phyloP scores from a whole-genome alignment of 2,888 invertebrate species.

The Spialia ferax region DNA sequence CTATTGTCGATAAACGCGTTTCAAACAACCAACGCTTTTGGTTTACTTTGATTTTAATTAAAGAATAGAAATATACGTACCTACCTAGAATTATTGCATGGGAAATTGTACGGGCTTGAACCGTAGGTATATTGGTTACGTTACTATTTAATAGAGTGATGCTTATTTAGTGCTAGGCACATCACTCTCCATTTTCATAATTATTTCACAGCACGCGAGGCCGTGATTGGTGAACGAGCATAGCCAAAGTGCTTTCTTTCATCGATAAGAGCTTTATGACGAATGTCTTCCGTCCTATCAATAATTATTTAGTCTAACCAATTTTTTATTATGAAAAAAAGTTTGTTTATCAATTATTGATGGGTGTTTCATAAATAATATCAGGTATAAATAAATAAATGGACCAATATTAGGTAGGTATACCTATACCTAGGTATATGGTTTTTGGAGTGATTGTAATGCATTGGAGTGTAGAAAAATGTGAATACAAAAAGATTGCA shows the following conservation, averaged over 20 bases:
- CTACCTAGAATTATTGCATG: not conserved
- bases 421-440: too few relatives aligned
- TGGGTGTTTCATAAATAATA: too few relatives aligned
- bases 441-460: too few relatives aligned
- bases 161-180: not conserved
- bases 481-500: too few relatives aligned
- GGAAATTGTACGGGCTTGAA: too few relatives aligned
- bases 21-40: not conserved
- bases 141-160: not conserved
- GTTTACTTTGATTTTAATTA: not conserved
- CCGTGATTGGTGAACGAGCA: conserved; percentile 1
- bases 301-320: too few relatives aligned
- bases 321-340: too few relatives aligned
- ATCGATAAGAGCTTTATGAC: conserved; percentile 2
- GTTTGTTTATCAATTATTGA: too few relatives aligned
- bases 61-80: not conserved
- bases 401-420: too few relatives aligned
- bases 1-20: conserved; percentile 9
- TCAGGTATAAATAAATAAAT: too few relatives aligned
- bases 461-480: too few relatives aligned
- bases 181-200: not conserved
- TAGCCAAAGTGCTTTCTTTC: not conserved
- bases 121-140: too few relatives aligned
- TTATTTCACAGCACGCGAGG: not conserved
- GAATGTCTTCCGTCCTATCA: not conserved